Evolutionary conservation across 2,888 invertebrate species (phyloP), one percentile per base, ranked within the genome.

Genomic region (Sthenelais limicola): DNA sequence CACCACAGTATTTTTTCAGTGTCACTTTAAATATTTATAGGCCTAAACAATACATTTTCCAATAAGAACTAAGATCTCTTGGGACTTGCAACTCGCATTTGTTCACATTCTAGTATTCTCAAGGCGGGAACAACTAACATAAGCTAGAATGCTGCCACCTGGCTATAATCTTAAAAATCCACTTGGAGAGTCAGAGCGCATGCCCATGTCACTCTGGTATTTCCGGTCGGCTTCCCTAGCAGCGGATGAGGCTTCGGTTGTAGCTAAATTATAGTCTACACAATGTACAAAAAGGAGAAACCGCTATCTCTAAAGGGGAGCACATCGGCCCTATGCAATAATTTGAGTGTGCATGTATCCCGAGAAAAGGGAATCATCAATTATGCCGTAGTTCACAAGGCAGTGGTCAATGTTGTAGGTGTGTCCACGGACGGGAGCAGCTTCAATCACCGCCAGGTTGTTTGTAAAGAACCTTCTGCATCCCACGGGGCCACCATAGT

Each of bases 361-460:
- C 68, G 78, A 33, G 83, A 85, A 7, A 84, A 82, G 67, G 79
- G 80, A 24, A 78, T 81, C 7, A 75, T 85, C 38, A 82, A 79
- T 72, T 86, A 86, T 79, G 85, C 85, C 5, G 82, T 83, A 4
- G 82, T 85, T 33, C 85, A 86, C 74, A 85, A 85, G 76, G 82
- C 82, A 43, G 80, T 83, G 26, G 84, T 86, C 32, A 86, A 85
- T 73, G 77, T 86, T 47, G 78, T 85, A 30, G 82, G 81, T 18
- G 79, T 84, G 0, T 78, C 82, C 0, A 79, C 81, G 15, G 85
- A 86, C 71, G 86, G 86, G 0, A 76, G 81, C 7, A 79, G 80
- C 35, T 82, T 84, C 28, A 83, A 82, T 9, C 82, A 83, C 68
- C 78, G 82, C 66, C 86, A 86, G 74, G 80, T 86, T 18, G 74